Percentiles rank a stretch among this genome's conserved stretches.
Conservation (phyloP, 2,888 invertebrate genomes). For the Salticus scenicus region DNA sequence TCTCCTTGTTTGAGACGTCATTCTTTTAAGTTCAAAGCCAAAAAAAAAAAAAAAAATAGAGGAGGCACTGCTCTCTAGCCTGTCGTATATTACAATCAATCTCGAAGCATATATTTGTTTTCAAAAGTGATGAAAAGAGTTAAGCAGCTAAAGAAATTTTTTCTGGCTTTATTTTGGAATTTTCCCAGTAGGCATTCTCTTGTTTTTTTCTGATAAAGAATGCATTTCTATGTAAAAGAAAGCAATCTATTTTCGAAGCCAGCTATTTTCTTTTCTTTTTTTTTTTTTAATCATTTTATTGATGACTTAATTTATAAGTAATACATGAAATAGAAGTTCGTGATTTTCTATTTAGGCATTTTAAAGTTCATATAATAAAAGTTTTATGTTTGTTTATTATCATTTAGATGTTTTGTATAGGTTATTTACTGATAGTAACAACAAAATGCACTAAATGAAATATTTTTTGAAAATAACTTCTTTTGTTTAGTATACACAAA, state of each 20-base stretch:
- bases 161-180: slow-evolving; percentile 9
- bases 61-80: slow-evolving; percentile 41
- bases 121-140: neutral
- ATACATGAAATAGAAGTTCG: too few species aligned
- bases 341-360: too few species aligned
- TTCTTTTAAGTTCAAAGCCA: slow-evolving; percentile 48
- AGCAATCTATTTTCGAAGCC: neutral
- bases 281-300: neutral
- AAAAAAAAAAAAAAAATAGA: slow-evolving; percentile 44
- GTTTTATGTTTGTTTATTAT: too few species aligned
- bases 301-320: neutral
- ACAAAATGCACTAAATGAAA: too few species aligned
- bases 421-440: too few species aligned
- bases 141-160: neutral
- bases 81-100: slow-evolving; percentile 67
- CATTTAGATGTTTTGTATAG: too few species aligned
- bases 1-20: slow-evolving; percentile 64
- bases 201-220: neutral
- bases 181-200: neutral
- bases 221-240: neutral
- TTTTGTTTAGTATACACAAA: too few species aligned
- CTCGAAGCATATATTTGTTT: neutral
- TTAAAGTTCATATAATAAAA: too few species aligned
- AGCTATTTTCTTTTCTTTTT: neutral
- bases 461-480: too few species aligned